Evolutionary conservation across 2,888 invertebrate genomes (phyloP), one percentile per base, ranked within the genome.

Genomic region (Clivina fossor): DNA sequence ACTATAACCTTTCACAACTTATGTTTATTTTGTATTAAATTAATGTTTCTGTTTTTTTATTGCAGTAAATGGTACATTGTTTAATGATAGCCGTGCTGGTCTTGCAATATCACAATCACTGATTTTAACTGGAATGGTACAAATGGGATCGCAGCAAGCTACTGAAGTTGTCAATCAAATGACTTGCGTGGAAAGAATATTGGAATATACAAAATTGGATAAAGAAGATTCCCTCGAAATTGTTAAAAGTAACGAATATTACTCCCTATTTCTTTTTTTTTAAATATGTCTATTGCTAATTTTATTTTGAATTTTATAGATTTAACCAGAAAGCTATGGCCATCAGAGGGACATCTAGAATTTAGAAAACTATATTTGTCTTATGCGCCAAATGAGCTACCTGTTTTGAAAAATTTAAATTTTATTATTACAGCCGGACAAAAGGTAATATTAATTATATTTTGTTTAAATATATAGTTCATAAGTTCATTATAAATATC

Each of bases 171-270:
- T 84, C 44, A 82, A 84, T 5, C 83, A 85, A 66, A 83, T 86
- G 83, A 85, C 84, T 2, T 82, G 83, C 44, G 90, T 90, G 0
- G 91, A 92, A 69, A 76, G 92, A 54, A 82, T 91, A 2, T 69
- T 86, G 19, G 86, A 90, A 67, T 92, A 88, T 70, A 82, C 85
- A 1, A 75, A 81, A 4, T 71, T 91, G n/a, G 82, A 85, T 0
- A 76, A 82, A 18, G 90, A 91, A 71, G 79, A 35, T 8, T 35
- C 44, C 5, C 18, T 49, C 9, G 37, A 13, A 11, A 26, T 44
- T 7, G 37, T 44, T 3, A 44, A 44, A 53, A 53, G 53, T 53
- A 53, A 19, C 1, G 9, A 22, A 20, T 33, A 9, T 24, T 7
- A 7, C 4, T n/a, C n/a, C n/a, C n/a, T n/a, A n/a, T n/a, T n/a